These are phyloP conservation scores for Pseudopipra pipra DNA, from an alignment of 2,113 vertebrate species.

Conservation along the genomic window DNA sequence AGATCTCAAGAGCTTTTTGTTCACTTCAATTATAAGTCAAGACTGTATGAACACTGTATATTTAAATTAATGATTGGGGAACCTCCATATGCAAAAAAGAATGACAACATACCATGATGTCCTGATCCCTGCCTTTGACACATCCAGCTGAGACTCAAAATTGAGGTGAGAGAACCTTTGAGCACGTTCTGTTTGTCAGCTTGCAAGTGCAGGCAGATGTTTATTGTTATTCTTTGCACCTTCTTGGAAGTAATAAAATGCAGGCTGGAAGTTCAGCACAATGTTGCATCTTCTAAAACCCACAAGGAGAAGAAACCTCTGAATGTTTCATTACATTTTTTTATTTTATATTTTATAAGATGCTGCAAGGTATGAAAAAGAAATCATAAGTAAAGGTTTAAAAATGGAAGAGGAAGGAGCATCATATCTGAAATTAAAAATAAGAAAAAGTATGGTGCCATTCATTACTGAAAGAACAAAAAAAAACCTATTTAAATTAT, in stretches of 20 bases:
- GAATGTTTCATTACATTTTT: slow-evolving; percentile 73
- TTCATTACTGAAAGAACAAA: slow-evolving; percentile 21
- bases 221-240: slow-evolving; percentile 62
- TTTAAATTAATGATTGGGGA: background rate
- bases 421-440: slow-evolving; percentile 52
- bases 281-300: slow-evolving; percentile 58
- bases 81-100: background rate
- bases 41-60: background rate
- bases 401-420: slow-evolving; percentile 46
- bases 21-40: background rate
- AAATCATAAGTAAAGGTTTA: slow-evolving; percentile 66
- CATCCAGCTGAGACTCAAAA: background rate
- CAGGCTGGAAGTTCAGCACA: slow-evolving; percentile 41
- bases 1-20: background rate
- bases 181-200: background rate
- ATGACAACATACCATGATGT: background rate
- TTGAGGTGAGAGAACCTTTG: background rate
- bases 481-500: background rate
- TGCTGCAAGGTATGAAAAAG: slow-evolving; percentile 58
- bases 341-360: slow-evolving; percentile 77
- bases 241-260: slow-evolving; percentile 64
- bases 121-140: background rate
- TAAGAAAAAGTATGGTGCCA: background rate
- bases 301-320: slow-evolving; percentile 63
- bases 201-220: slow-evolving; percentile 4